Evolutionary conservation across 1,140 invertebrate genomes (phyloP).

Genomic region (Acromyrmex charruanus): DNA sequence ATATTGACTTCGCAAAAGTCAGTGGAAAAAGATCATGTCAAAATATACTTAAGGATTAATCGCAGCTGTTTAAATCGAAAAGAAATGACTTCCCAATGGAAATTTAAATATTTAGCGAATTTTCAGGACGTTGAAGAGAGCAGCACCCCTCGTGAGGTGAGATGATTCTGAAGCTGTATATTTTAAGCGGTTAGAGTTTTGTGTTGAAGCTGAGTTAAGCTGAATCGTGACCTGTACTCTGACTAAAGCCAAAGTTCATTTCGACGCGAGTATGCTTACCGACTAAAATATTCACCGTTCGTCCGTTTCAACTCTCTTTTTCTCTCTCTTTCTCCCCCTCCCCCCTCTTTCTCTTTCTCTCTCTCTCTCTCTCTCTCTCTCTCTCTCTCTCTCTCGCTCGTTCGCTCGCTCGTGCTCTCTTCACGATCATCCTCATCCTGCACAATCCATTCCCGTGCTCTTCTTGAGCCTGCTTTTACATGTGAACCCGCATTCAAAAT

Average conservation of each 20-base stretch:
- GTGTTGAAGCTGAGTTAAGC: conserved; percentile 54
- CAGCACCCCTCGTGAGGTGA: neutral
- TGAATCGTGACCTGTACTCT: conserved; percentile 67
- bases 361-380: no score
- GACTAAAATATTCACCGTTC: conserved; percentile 72
- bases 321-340: neutral
- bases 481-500: neutral
- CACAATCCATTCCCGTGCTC: neutral
- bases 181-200: conserved; percentile 69
- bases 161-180: conserved; percentile 62
- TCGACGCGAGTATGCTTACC: conserved; percentile 57
- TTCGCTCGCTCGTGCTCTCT: no score
- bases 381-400: no score
- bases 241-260: conserved; percentile 66
- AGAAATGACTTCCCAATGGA: neutral
- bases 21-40: neutral
- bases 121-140: conserved; percentile 9
- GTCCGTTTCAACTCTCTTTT: conserved; percentile 3
- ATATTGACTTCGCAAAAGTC: neutral
- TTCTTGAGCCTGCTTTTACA: neutral
- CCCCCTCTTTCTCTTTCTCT: no score
- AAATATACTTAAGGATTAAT: conserved; percentile 28
- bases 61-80: conserved; percentile 30
- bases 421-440: neutral
- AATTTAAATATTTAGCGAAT: conserved; percentile 53